Evolutionary conservation across 2,113 vertebrate species (phyloP).

Genomic region (Aphelocoma coerulescens): DNA sequence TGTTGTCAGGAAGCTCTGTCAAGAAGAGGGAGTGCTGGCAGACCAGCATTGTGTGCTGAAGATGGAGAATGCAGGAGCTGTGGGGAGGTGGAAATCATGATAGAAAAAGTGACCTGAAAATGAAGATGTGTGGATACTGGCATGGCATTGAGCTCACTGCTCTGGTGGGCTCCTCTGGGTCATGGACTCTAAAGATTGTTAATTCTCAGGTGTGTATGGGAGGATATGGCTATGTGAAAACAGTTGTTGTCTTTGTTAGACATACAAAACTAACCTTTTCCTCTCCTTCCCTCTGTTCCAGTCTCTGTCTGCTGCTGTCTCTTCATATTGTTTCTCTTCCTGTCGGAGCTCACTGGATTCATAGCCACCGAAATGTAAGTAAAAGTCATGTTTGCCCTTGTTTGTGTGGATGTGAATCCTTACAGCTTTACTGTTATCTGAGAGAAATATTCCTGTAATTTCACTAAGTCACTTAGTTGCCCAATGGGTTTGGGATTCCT

Average conservation of each 20-base stretch:
- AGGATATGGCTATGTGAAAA: background rate
- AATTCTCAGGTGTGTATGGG: background rate
- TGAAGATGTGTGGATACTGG: background rate
- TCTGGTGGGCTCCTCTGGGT: background rate
- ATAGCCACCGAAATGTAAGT: slow-evolving; percentile 99
- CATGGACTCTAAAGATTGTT: background rate
- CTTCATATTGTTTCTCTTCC: slow-evolving; percentile 98
- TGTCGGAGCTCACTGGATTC: slow-evolving; percentile 97
- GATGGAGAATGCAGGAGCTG: background rate
- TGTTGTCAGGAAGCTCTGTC: background rate
- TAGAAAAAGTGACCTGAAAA: background rate
- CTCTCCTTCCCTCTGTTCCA: slow-evolving; percentile 65
- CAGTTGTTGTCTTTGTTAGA: background rate
- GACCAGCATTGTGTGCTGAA: background rate
- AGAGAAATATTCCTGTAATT: background rate
- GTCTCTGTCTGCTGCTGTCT: slow-evolving; percentile 98
- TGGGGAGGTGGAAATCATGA: background rate
- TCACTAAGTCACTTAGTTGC: background rate
- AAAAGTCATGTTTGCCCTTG: background rate
- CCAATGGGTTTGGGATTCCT: background rate
- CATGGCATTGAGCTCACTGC: background rate
- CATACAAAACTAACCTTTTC: background rate
- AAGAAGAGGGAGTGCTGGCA: background rate
- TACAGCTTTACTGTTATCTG: background rate
- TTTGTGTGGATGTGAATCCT: background rate